Evolutionary conservation across 30 jellyfish, hydroid and myxozoan genomes (phyloP).

Genomic region (Aurelia sp.): DNA sequence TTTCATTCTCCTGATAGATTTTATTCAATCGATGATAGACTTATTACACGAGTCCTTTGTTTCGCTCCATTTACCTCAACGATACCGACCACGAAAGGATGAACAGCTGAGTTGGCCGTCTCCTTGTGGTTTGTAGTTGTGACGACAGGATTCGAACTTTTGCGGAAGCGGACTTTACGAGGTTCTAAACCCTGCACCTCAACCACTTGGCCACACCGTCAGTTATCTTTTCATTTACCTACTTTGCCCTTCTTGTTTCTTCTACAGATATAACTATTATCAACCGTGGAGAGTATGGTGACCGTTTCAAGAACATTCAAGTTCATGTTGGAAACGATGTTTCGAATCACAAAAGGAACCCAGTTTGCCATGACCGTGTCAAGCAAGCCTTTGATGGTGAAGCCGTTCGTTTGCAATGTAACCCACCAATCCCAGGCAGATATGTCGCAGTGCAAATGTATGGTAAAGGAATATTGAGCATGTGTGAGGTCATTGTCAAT

Average conservation of each 20-base stretch:
- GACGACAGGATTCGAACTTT: no score
- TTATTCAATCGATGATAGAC: no score
- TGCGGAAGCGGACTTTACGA: no score
- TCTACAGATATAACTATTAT: slow-evolving; percentile 87
- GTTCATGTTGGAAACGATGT: slow-evolving; percentile 90
- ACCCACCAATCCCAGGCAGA: slow-evolving; percentile 99
- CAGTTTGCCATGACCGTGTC: slow-evolving; percentile 98
- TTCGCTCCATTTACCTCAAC: no score
- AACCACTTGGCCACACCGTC: no score
- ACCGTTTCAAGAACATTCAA: slow-evolving; percentile 83
- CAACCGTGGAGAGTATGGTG: slow-evolving; percentile 97
- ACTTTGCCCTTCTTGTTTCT: not conserved
- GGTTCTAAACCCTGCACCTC: no score
- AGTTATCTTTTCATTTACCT: no score
- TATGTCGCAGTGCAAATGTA: slow-evolving; percentile 94
- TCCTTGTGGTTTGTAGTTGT: no score
- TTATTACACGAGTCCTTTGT: no score
- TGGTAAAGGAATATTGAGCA: slow-evolving; percentile 91
- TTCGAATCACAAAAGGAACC: slow-evolving; percentile 66
- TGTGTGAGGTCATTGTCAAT: slow-evolving; percentile 97
- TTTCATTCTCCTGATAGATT: no score
- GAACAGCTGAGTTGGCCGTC: no score
- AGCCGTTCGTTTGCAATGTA: slow-evolving; percentile 94
- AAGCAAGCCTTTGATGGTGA: slow-evolving; percentile 90
- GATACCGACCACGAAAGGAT: no score